phyloP scores from a whole-genome alignment of 2,113 vertebrate genomes.

The Pomatostomus ruficeps region DNA sequence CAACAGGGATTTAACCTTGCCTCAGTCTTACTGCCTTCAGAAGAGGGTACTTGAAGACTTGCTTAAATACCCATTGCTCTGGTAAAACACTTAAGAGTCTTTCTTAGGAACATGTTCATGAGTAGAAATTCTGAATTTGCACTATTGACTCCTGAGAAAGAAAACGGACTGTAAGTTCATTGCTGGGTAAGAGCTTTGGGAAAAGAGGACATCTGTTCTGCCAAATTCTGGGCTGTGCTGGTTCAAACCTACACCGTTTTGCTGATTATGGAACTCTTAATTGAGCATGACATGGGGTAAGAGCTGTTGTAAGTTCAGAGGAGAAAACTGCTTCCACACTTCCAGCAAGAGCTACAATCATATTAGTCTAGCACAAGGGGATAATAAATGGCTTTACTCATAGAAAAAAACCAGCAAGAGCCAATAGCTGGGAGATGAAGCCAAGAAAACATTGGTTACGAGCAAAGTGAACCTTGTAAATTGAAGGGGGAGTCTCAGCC shows the following conservation, averaged over 20 bases:
- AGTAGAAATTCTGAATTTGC: neutral
- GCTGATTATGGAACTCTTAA: neutral
- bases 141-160: neutral
- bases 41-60: neutral
- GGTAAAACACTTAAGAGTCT: neutral
- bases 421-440: neutral
- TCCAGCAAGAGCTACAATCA: neutral
- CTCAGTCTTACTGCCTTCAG: neutral
- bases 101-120: neutral
- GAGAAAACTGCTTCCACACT: neutral
- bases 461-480: conserved; percentile 36
- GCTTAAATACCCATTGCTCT: neutral
- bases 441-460: neutral
- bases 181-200: neutral
- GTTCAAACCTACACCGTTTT: neutral
- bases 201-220: neutral
- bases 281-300: neutral
- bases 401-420: neutral
- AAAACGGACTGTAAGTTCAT: neutral
- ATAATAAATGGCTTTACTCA: conserved; percentile 5
- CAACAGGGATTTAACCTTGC: neutral
- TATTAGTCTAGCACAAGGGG: neutral
- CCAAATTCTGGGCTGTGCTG: neutral
- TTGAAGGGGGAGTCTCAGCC: neutral
- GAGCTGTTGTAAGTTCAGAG: neutral